These are phyloP conservation scores for Athalia cordata DNA, from an alignment of 2,888 invertebrate genomes.

Conservation along the genomic window DNA sequence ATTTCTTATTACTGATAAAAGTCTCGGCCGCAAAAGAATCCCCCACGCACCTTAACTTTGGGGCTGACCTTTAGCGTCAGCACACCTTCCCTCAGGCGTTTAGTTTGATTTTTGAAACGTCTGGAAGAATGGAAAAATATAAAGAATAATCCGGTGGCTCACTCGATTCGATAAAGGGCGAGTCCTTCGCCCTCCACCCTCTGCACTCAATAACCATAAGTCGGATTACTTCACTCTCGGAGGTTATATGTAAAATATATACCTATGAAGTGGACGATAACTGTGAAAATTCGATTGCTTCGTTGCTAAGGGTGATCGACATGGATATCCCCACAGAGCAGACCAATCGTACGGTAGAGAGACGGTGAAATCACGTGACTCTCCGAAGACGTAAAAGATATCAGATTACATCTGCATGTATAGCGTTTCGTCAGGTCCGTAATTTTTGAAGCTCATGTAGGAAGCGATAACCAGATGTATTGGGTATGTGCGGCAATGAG, in stretches of 20 bases:
- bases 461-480: background rate
- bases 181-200: no score
- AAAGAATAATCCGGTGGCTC: constrained; percentile 1
- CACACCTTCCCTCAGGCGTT: background rate
- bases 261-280: background rate
- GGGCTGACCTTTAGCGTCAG: background rate
- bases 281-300: background rate
- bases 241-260: no score
- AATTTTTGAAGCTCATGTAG: background rate
- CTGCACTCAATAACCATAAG: background rate
- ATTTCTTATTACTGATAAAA: background rate
- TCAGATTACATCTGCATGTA: background rate
- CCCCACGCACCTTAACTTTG: background rate
- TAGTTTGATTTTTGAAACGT: constrained; percentile 22
- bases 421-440: background rate
- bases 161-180: background rate
- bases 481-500: background rate
- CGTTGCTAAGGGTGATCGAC: background rate
- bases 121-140: background rate
- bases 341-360: background rate
- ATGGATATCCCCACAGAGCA: background rate
- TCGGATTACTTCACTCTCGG: constrained; percentile 1
- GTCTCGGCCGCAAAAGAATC: background rate
- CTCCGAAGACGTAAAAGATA: background rate
- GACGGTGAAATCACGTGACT: background rate